Evolutionary conservation across 2,113 vertebrate species (phyloP).

Genomic region (Podilymbus podiceps): DNA sequence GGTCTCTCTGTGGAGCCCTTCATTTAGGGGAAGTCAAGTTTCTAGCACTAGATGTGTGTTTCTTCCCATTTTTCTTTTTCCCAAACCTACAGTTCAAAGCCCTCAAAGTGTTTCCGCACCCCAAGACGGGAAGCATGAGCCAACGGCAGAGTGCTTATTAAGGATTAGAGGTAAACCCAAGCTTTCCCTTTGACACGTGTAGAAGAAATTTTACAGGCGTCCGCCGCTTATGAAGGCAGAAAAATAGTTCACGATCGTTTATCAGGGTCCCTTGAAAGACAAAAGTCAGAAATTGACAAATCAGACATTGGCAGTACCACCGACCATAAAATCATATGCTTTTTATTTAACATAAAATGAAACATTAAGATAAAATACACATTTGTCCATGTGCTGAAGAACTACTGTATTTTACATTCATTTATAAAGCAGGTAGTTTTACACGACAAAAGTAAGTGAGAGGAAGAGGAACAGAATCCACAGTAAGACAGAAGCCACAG

Average conservation of each 20-base stretch:
- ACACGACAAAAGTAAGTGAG: slow-evolving; percentile 25
- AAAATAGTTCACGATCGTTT: fast-evolving
- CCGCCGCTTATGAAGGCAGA: not conserved
- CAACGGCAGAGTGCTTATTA: not conserved
- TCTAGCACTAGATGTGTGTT: fast-evolving
- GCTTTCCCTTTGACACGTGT: not conserved
- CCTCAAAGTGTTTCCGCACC: too few species aligned
- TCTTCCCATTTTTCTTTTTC: not conserved
- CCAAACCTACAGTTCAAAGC: not conserved
- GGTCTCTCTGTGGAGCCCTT: not conserved
- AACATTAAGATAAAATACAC: slow-evolving; percentile 78
- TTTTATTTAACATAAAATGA: slow-evolving; percentile 73
- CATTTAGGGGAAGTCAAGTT: not conserved
- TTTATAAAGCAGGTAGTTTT: slow-evolving; percentile 67
- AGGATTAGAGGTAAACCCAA: not conserved
- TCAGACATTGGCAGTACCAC: not conserved
- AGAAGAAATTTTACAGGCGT: fast-evolving
- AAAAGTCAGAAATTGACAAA: not conserved
- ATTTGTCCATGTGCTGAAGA: slow-evolving; percentile 79
- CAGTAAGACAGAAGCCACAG: slow-evolving; percentile 12
- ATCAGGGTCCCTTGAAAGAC: not conserved
- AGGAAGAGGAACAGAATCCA: not conserved
- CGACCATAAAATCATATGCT: slow-evolving; percentile 28
- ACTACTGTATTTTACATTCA: slow-evolving; percentile 79
- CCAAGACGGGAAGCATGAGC: not conserved